Evolutionary conservation across 2,888 invertebrate species (phyloP).

Genomic region (Magallana nippona): DNA sequence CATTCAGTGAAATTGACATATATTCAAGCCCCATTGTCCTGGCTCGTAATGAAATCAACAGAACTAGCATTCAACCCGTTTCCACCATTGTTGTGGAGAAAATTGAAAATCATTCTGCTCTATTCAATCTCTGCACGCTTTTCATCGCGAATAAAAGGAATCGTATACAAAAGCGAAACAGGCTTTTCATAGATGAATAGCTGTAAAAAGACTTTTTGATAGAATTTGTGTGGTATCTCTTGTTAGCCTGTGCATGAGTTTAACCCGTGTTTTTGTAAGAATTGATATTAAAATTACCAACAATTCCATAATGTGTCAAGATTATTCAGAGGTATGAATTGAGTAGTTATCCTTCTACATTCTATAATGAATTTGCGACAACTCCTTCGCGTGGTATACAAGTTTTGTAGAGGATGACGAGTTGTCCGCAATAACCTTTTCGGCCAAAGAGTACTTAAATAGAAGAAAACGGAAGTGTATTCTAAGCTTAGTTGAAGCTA

Average conservation of each 20-base stretch:
- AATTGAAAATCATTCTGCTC: slow-evolving; percentile 78
- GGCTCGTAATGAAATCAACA: slow-evolving; percentile 76
- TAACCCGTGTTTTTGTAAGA: slow-evolving; percentile 47
- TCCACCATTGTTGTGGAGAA: slow-evolving; percentile 74
- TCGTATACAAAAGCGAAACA: slow-evolving; percentile 59
- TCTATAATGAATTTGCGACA: background rate
- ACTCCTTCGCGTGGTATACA: background rate
- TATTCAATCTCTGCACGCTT: slow-evolving; percentile 64
- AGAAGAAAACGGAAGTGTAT: slow-evolving; percentile 10
- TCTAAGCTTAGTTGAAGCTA: slow-evolving; percentile 25
- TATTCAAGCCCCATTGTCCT: slow-evolving; percentile 71
- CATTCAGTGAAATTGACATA: slow-evolving; percentile 73
- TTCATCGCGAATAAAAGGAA: slow-evolving; percentile 68
- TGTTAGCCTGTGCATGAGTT: slow-evolving; percentile 49
- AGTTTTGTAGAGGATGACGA: background rate
- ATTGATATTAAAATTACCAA: slow-evolving; percentile 51
- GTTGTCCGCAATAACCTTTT: slow-evolving; percentile 3
- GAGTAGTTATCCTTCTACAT: slow-evolving; percentile 1
- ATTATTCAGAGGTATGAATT: background rate
- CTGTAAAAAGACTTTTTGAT: slow-evolving; percentile 64
- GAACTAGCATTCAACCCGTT: slow-evolving; percentile 72
- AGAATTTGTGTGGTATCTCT: slow-evolving; percentile 54
- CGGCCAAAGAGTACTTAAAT: background rate
- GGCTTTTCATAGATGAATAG: slow-evolving; percentile 69
- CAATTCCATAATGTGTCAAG: slow-evolving; percentile 43